A percentile compares a stretch with the other conserved stretches of the same genome.
Conservation (phyloP, 1,140 invertebrate genomes). For the Pentalonia nigronervosa region DNA sequence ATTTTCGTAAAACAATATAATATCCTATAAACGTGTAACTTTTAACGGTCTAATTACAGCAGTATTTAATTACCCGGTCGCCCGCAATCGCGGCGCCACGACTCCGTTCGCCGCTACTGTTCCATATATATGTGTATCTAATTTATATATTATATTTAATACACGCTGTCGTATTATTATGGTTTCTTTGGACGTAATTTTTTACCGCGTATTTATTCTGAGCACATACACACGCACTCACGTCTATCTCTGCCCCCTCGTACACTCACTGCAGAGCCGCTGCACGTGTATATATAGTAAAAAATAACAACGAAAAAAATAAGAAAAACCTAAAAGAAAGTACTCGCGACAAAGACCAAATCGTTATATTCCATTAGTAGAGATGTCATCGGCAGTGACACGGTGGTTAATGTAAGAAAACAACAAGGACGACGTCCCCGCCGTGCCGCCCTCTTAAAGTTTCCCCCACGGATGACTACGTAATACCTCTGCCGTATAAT, state of each 20-base stretch:
- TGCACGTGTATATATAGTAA: not conserved
- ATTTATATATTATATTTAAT: not conserved
- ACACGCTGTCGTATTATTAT: not conserved
- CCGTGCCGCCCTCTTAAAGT: constrained; percentile 50
- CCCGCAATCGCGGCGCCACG: not conserved
- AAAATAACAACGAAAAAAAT: not conserved
- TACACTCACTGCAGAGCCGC: not conserved
- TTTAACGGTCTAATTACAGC: constrained; percentile 38
- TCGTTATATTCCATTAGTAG: constrained; percentile 58
- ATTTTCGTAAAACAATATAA: constrained; percentile 42
- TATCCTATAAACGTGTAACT: constrained; percentile 49
- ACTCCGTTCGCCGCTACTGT: not conserved
- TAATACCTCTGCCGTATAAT: constrained; percentile 58
- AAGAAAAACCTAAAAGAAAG: not conserved
- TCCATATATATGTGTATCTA: not conserved
- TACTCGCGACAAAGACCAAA: constrained; percentile 33
- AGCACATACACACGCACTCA: not conserved
- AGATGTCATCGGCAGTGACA: constrained; percentile 58
- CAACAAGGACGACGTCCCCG: constrained; percentile 24
- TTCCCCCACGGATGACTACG: constrained; percentile 57
- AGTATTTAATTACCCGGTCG: not conserved
- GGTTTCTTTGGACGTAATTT: not conserved
- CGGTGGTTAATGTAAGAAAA: constrained; percentile 57
- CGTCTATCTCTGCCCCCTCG: not conserved
- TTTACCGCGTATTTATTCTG: not conserved